Conservation (phyloP, 2,113 vertebrate genomes). For the Thamnophis sirtalis region DNA sequence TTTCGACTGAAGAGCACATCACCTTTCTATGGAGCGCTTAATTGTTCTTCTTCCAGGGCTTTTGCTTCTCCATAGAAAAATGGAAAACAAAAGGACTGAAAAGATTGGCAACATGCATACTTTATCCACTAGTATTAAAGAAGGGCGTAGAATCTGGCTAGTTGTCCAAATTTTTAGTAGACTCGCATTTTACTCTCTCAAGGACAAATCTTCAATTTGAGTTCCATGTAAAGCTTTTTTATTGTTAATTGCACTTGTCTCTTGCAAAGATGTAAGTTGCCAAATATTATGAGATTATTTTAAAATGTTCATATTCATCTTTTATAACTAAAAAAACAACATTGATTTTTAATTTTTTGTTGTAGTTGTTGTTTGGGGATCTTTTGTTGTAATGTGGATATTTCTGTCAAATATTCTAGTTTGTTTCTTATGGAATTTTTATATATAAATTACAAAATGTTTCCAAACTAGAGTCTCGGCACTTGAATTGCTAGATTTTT, state of each 20-base stretch:
- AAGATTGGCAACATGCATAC: slow-evolving; percentile 58
- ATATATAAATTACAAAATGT: slow-evolving; percentile 78
- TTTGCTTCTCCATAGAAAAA: slow-evolving; percentile 51
- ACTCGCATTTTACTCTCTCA: slow-evolving; percentile 69
- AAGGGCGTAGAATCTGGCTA: slow-evolving; percentile 58
- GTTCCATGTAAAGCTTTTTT: slow-evolving; percentile 74
- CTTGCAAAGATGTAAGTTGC: slow-evolving; percentile 73
- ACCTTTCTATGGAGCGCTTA: slow-evolving; percentile 18
- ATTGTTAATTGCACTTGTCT: slow-evolving; percentile 70
- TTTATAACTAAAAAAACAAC: slow-evolving; percentile 75
- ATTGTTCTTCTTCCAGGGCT: slow-evolving; percentile 40
- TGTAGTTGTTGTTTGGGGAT: slow-evolving; percentile 21
- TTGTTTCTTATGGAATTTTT: slow-evolving; percentile 80
- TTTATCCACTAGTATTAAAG: slow-evolving; percentile 65
- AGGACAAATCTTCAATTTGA: slow-evolving; percentile 71
- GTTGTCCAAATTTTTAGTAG: slow-evolving; percentile 69
- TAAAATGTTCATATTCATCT: slow-evolving; percentile 71
- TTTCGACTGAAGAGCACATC: not conserved
- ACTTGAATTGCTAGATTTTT: slow-evolving; percentile 36
- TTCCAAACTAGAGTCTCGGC: slow-evolving; percentile 66
- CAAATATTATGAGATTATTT: slow-evolving; percentile 78
- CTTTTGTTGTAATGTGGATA: slow-evolving; percentile 70
- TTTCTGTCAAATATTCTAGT: slow-evolving; percentile 75
- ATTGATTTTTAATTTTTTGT: slow-evolving; percentile 47
- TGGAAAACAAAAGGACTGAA: slow-evolving; percentile 27